These are phyloP conservation scores for Dryadula phaetusa DNA, from an alignment of 2,888 invertebrate species.

Conservation along the genomic window DNA sequence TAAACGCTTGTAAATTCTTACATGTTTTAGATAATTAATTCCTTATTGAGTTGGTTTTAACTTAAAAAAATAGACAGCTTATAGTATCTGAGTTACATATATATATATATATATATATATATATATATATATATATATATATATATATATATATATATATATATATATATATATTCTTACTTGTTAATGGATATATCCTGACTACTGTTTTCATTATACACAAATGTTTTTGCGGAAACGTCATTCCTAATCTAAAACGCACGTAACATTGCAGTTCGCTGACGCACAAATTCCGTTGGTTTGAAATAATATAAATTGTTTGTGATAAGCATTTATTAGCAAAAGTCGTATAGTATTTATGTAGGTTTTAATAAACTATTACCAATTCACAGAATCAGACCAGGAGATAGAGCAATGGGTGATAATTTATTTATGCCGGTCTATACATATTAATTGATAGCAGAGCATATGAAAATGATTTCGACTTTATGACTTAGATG, in stretches of 20 bases:
- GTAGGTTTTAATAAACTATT: not conserved
- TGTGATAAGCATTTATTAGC: not conserved
- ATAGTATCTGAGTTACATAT: too few species aligned
- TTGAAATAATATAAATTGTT: not conserved
- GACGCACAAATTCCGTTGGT: not conserved
- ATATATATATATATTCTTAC: too few species aligned
- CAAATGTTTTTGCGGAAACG: slow-evolving; percentile 1
- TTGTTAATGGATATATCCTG: too few species aligned
- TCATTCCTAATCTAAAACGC: not conserved
- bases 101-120: too few species aligned
- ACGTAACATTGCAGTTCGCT: not conserved
- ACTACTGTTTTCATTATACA: not conserved
- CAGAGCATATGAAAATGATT: slow-evolving; percentile 15
- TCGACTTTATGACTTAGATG: slow-evolving; percentile 43
- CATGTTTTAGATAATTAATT: slow-evolving; percentile 2
- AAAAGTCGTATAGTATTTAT: not conserved
- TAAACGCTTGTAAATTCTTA: slow-evolving; percentile 51
- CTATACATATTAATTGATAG: slow-evolving; percentile 41
- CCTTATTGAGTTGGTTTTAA: not conserved
- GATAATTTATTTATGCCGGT: slow-evolving; percentile 39
- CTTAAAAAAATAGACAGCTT: slow-evolving; percentile 20
- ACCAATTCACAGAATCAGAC: slow-evolving; percentile 12
- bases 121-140: too few species aligned
- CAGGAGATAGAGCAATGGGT: slow-evolving; percentile 31
- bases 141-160: too few species aligned